Conservation (phyloP, 2,888 invertebrate genomes). For the Fragum fragum region DNA sequence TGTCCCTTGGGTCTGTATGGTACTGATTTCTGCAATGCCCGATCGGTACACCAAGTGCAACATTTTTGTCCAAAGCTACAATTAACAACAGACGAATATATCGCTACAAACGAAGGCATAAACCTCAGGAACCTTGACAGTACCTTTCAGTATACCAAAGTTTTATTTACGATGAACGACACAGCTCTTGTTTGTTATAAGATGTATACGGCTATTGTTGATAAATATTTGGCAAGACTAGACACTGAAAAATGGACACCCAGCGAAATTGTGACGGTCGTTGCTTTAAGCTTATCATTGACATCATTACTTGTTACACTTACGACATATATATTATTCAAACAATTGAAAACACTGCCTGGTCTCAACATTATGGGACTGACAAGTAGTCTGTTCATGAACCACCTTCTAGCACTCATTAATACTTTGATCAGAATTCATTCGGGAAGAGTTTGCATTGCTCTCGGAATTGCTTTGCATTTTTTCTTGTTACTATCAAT, state of each 20-base stretch:
- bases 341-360: constrained; percentile 42
- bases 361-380: constrained; percentile 53
- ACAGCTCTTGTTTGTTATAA: constrained; percentile 13
- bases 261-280: constrained; percentile 31
- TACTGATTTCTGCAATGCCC: neutral
- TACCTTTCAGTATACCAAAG: neutral
- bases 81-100: neutral
- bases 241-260: neutral
- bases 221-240: neutral
- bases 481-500: constrained; percentile 23
- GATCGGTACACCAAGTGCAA: neutral
- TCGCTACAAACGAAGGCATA: neutral
- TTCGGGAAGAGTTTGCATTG: constrained; percentile 30
- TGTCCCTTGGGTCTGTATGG: neutral
- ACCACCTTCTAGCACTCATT: constrained; percentile 32
- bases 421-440: constrained; percentile 19
- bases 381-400: constrained; percentile 21
- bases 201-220: neutral
- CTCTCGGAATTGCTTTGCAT: constrained; percentile 38
- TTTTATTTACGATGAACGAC: neutral
- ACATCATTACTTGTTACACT: constrained; percentile 38
- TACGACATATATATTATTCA: constrained; percentile 30
- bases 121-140: neutral
- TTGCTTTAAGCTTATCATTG: constrained; percentile 36
- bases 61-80: constrained; percentile 19